Evolutionary conservation across 2,797 vertebrate species (phyloP).

Genomic region (Tiaroga cobitis): DNA sequence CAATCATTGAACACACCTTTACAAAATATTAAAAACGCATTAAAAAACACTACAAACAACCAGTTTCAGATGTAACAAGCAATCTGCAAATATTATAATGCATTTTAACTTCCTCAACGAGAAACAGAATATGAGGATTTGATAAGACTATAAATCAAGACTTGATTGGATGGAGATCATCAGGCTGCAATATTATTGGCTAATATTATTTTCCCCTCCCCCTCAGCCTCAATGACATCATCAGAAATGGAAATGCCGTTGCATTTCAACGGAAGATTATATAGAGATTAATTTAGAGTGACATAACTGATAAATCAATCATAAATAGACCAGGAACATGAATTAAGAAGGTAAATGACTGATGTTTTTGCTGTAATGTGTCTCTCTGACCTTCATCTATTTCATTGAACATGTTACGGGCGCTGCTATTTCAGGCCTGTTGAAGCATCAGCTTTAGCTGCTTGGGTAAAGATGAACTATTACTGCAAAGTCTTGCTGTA

Average conservation of each 20-base stretch:
- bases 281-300: too few species aligned
- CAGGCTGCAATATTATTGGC: not conserved
- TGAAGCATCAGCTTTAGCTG: not conserved
- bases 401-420: not conserved
- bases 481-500: not conserved
- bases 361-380: too few species aligned
- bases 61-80: too few species aligned
- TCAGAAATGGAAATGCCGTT: too few species aligned
- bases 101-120: too few species aligned
- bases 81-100: too few species aligned
- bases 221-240: not conserved
- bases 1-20: too few species aligned
- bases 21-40: too few species aligned
- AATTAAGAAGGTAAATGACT: not conserved
- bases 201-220: not conserved
- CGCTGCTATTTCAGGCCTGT: not conserved
- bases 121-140: not conserved
- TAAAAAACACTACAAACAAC: too few species aligned
- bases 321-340: too few species aligned
- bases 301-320: too few species aligned
- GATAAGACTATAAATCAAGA: not conserved
- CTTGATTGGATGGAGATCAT: not conserved
- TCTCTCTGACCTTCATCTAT: not conserved
- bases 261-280: too few species aligned
- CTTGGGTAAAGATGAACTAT: not conserved